These are phyloP conservation scores for Chrysopa pallens DNA, from an alignment of 1,140 invertebrate species.

Conservation along the genomic window DNA sequence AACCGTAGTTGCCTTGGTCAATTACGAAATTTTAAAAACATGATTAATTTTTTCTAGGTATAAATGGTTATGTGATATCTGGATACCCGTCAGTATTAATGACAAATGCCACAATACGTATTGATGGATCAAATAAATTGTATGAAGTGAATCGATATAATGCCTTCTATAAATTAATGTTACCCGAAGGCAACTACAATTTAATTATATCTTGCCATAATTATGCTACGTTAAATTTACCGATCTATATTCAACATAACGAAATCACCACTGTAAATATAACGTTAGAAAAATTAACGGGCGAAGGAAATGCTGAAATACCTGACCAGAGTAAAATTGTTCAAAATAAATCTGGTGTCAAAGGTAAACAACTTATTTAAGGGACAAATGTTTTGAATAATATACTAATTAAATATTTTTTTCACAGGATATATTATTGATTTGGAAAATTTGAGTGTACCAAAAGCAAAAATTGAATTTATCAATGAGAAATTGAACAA, in stretches of 20 bases:
- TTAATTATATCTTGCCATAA: slow-evolving; percentile 35
- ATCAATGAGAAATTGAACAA: slow-evolving; percentile 13
- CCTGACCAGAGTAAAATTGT: not conserved
- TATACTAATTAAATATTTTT: not conserved
- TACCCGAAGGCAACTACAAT: slow-evolving; percentile 41
- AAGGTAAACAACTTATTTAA: not conserved
- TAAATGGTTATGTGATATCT: slow-evolving; percentile 54
- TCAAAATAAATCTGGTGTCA: not conserved
- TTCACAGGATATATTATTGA: slow-evolving; percentile 35
- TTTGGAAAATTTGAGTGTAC: slow-evolving; percentile 33
- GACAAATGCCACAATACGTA: slow-evolving; percentile 44
- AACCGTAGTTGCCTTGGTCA: too few relatives aligned
- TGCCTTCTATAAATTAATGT: slow-evolving; percentile 46
- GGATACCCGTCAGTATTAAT: slow-evolving; percentile 35
- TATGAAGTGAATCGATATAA: slow-evolving; percentile 43
- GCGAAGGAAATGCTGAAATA: slow-evolving; percentile 4
- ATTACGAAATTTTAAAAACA: too few relatives aligned
- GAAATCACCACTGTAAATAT: slow-evolving; percentile 3
- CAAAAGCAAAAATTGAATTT: slow-evolving; percentile 32
- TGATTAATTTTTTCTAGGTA: slow-evolving; percentile 34
- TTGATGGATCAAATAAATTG: slow-evolving; percentile 32
- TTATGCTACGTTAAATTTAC: slow-evolving; percentile 26
- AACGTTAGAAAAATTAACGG: slow-evolving; percentile 2
- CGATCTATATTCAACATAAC: slow-evolving; percentile 17
- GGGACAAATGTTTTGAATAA: not conserved